Evolutionary conservation across 2,797 vertebrate genomes (phyloP), one percentile per base, ranked within the genome.

Genomic region (Steatocranus sp.): DNA sequence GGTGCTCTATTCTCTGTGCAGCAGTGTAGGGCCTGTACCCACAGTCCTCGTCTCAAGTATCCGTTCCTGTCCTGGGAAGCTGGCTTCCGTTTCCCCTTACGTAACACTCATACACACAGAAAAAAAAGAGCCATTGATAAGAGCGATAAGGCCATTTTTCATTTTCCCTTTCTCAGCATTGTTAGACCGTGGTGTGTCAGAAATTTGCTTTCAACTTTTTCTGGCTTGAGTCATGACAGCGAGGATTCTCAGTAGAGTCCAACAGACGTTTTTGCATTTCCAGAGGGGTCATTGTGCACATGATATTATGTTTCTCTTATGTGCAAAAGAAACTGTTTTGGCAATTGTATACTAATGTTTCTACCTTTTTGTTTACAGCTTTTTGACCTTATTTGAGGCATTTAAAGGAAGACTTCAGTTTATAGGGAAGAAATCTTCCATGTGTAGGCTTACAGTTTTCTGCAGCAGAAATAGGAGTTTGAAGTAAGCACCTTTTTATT

Each of bases 11-110:
- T 92, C 91, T 89, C 84, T 84, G 46, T 86, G 90, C 85, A 78
- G 86, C 68, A 76, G 78, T 77, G 87, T 68, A 75, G 83, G 79
- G 83, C 50, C 80, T 77, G 84, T 93, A 92, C 90, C 93, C 88
- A 91, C 91, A 91, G 91, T 93, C 90, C 89, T 92, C 66, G 84
- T 91, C 91, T 94, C 91, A 91, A 95, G 93, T 92, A 93, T 94
- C 93, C 91, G 90, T 95, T 95, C 94, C 95, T 95, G 96, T 95
- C 93, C 92, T 94, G 92, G 92, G 94, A 95, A 91, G 89, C 92
- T 66, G 87, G 84, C 94, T 95, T 96, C 95, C 95, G 93, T 89
- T 96, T 96, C 95, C 95, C 84, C 92, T 96, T 96, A 95, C 89
- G 92, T 96, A 96, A 96, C 89, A 86, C 85, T 79, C 80, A 91